Base-by-base conservation (phyloP, 2,888 invertebrate species). In the Stictocephala bisonia region DNA sequence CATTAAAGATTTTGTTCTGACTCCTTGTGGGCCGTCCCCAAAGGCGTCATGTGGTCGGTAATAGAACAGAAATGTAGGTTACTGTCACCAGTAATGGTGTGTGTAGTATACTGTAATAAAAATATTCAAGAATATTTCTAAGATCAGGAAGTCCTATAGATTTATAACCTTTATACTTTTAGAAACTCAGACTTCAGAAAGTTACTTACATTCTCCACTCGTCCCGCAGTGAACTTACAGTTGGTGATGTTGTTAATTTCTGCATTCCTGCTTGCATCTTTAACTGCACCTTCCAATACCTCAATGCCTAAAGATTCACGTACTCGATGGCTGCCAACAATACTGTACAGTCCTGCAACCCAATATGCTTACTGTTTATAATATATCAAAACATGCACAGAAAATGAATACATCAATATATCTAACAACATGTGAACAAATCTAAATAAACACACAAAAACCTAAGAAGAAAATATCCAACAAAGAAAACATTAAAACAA, bases 211-310 rank as follows among this genome's bases (percentile, higher is more conserved):
- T 95, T 93, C 84, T 99, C 97, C 0, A 97, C 97, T 83, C 92
- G 93, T 0, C 97, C 97, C 64, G 91, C 88, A 82, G 93, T 91
- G 85, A 97, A 99, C 80, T 93, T 89, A 80, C 93, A 91, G 84
- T 96, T 96, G 58, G 84, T 84, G 11, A 95, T 87, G 48, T 87
- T 85, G 85, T 99, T 99, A 18, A 89, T 83, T 24, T 87, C 84
- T 0, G 95, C 96, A 86, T 99, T 99, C 68, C 88, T 87, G 80
- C 90, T 91, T 0, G 99, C 99, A 85, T 99, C 97, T 72, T 90
- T 89, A 26, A 99, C 91, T 0, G 99, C 98, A 79, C 92, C 90
- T 0, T 88, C 84, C 41, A 95, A 86, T 79, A 96, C 86, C 85
- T 99, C 99, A 40, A 99, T 85, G 0, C 99, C 99, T 66, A 88